A percentile compares a stretch with the other conserved stretches of the same genome.
Conservation (phyloP, 2,888 invertebrate species). For the Panopea generosa region DNA sequence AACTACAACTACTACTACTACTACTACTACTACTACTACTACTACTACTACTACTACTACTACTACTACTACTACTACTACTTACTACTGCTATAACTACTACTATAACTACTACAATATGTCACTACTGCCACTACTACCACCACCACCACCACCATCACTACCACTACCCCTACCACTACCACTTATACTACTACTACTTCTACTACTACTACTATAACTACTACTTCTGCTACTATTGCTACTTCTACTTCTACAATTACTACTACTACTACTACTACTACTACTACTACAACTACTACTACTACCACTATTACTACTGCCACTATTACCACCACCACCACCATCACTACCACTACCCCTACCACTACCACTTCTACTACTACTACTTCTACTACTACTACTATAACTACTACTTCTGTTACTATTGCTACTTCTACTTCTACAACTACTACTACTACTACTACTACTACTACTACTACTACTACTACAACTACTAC, state of each 20-base stretch:
- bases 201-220: too few relatives aligned
- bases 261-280: too few relatives aligned
- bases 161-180: too few relatives aligned
- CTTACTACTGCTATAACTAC: too few relatives aligned
- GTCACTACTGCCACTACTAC: neutral
- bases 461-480: slow-evolving; percentile 1
- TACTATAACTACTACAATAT: neutral
- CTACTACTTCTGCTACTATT: too few relatives aligned
- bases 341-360: neutral
- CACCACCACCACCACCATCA: too few relatives aligned
- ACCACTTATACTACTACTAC: too few relatives aligned
- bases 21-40: too few relatives aligned
- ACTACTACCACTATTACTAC: slow-evolving; percentile 1
- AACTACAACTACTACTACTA: too few relatives aligned
- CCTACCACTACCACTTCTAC: neutral
- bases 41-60: too few relatives aligned
- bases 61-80: too few relatives aligned
- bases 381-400: slow-evolving; percentile 1
- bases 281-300: slow-evolving; percentile 1
- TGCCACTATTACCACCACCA: neutral
- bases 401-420: neutral
- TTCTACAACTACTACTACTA: neutral
- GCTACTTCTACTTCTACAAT: too few relatives aligned
- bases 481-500: slow-evolving; percentile 1
- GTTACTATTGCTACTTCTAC: slow-evolving; percentile 1